Base-by-base conservation (phyloP, 2,113 vertebrate species). In the Melanotaenia duboulayi region DNA sequence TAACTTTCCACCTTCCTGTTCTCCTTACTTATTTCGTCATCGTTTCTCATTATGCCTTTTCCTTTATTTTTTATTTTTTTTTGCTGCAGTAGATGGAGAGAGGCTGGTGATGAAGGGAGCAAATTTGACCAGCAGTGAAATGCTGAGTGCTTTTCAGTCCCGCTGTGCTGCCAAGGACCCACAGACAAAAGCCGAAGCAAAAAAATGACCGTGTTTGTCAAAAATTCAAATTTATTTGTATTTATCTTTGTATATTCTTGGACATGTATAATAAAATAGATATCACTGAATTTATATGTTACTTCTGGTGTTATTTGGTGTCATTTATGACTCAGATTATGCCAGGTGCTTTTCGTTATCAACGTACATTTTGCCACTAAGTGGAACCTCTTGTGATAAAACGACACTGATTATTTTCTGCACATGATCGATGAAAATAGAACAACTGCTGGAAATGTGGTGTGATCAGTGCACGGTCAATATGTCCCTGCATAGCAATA, bases 81-180 rank as follows among this genome's bases (percentile, higher is more conserved):
- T 28, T 24, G 0, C 58, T 71, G 8, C 82, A 97, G 96, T 75
- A 44, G 96, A 97, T 50, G 96, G 96, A 85, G 95, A 96, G 9
- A 91, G 66, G 87, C 65, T 97, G 78, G 59, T 96, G 82, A 94
- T 97, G 94, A 96, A 96, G 75, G 94, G 94, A 69, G 92, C 93
- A 57, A 92, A 94, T 24, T 24, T 97, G 84, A 95, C 93, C 0
- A 67, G 86, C 62, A 1, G 32, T 1, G 96, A 97, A 88, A 96
- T 97, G 95, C 71, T 97, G 59, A 74, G 69, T 4, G 93, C 94
- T 0, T 86, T 97, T 65, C 88, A 89, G 48, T 87, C 92, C 14
- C 86, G 88, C 37, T 97, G 96, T 67, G 22, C 2, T 0, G 89
- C 90, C 42, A 97, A 97, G 87, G 95, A 96, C 19, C 76, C 77